Base-by-base conservation (phyloP, 2,113 vertebrate genomes). In the Cygnus atratus region DNA sequence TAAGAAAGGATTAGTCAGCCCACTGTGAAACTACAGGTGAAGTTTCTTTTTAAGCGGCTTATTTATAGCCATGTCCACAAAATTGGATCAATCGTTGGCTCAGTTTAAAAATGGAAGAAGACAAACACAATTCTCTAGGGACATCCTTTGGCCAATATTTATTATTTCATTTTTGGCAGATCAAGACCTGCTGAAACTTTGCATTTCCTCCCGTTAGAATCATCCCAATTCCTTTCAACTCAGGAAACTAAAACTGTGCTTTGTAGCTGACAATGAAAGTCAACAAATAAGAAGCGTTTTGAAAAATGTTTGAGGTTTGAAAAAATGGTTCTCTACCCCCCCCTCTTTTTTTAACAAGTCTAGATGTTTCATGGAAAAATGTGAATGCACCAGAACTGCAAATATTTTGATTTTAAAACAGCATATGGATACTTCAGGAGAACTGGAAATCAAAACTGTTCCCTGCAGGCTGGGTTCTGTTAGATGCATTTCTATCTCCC, bases 1-100 rank as follows among this genome's bases (percentile, higher is more conserved):
- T 10, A 88, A 88, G 92, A 88, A 90, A 86, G 57, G 39, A 90
- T 90, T 92, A 94, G 76, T 96, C 96, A 93, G 84, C 61, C 86
- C 54, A n/a, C 86, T 84, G 90, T 74, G 76, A 92, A 90, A 70
- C 61, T 88, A 88, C 94, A 96, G 93, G 88, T 95, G 76, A 61
- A 91, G 66, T 70, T 92, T 84, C 86, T 94, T 92, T 90, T 79
- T 73, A 92, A 87, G 66, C 57, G 15, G 48, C 81, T 86, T 90
- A 19, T 94, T 97, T 93, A 77, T 72, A 93, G 54, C 29, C 18
- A 2, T 7, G 43, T 75, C 77, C 54, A 68, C 31, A 57, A n/a
- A 81, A 90, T 72, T 33, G 74, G 55, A 35, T 92, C 72, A 57
- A 67, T 94, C 66, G 22, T 94, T 91, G 90, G 66, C 90, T 87